phyloP scores from a whole-genome alignment of 2,797 vertebrate species.

The Catostomus latipinnis region DNA sequence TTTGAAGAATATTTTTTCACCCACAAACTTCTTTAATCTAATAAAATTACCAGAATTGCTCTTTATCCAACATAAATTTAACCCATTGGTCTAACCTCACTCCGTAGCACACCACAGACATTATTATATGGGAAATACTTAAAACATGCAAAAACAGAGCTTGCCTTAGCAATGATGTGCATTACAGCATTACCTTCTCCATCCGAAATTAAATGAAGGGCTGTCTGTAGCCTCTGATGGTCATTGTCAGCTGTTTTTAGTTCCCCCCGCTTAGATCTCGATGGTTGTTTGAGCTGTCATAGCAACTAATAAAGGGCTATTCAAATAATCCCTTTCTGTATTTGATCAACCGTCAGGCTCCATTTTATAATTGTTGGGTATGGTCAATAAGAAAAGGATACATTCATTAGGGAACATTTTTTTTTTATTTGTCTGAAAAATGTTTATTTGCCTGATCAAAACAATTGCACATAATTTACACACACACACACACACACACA shows the following conservation, averaged over 20 bases:
- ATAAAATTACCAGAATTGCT: background rate
- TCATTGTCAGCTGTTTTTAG: constrained; percentile 29
- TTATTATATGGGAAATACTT: background rate
- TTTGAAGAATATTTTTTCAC: background rate
- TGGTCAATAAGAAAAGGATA: constrained; percentile 11
- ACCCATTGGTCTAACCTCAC: background rate
- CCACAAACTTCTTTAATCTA: background rate
- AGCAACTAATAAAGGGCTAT: constrained; percentile 41
- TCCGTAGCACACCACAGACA: background rate
- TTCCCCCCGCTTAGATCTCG: constrained; percentile 8
- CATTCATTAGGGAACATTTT: background rate
- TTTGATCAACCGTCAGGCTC: constrained; percentile 46
- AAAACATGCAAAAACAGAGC: background rate
- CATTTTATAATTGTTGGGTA: constrained; percentile 40
- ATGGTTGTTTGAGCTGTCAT: constrained; percentile 47
- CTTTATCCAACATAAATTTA: background rate
- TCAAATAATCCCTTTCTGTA: constrained; percentile 45
- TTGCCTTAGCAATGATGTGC: background rate
- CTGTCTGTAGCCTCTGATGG: constrained; percentile 24
- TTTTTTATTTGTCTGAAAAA: background rate
- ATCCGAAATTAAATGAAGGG: constrained; percentile 16
- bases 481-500: no score
- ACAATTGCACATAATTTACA: no score
- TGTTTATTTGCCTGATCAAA: background rate
- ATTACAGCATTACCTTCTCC: background rate